These are phyloP conservation scores for Cassiopea andromeda DNA, from an alignment of 30 jellyfish, hydroid and myxozoan species.

Conservation along the genomic window DNA sequence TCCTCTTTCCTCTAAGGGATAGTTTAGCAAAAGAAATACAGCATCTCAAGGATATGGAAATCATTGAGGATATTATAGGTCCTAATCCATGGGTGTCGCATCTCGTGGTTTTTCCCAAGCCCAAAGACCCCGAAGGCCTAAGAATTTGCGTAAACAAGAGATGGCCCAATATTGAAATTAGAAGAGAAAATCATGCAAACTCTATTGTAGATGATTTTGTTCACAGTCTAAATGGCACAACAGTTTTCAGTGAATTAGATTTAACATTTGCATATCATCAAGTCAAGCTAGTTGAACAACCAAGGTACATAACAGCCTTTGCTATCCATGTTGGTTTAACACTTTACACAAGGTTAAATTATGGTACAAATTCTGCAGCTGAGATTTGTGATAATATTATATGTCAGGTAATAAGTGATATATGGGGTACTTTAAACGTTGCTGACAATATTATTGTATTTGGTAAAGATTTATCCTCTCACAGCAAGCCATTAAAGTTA, in stretches of 20 bases:
- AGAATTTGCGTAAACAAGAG: constrained; percentile 59
- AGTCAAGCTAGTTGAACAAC: constrained; percentile 13
- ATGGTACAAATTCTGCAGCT: not conserved
- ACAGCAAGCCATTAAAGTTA: not conserved
- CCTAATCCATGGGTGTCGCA: constrained; percentile 61
- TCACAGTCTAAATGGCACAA: constrained; percentile 23
- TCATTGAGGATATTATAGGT: constrained; percentile 25
- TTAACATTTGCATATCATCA: constrained; percentile 20
- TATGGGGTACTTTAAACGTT: not conserved
- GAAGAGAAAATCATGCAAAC: constrained; percentile 7
- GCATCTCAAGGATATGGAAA: constrained; percentile 3
- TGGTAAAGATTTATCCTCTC: not conserved
- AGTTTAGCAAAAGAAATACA: constrained; percentile 9
- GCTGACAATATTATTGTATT: not conserved
- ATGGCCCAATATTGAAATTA: constrained; percentile 19
- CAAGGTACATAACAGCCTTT: constrained; percentile 32
- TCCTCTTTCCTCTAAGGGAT: constrained; percentile 37
- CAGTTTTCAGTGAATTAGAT: constrained; percentile 20
- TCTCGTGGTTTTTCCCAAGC: constrained; percentile 37
- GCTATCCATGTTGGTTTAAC: constrained; percentile 15
- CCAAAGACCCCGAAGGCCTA: constrained; percentile 15
- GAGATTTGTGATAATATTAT: not conserved
- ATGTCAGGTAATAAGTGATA: not conserved
- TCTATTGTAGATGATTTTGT: constrained; percentile 56
- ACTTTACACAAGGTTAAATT: not conserved